phyloP scores from a whole-genome alignment of 1,140 invertebrate genomes.

The Euura lappo region DNA sequence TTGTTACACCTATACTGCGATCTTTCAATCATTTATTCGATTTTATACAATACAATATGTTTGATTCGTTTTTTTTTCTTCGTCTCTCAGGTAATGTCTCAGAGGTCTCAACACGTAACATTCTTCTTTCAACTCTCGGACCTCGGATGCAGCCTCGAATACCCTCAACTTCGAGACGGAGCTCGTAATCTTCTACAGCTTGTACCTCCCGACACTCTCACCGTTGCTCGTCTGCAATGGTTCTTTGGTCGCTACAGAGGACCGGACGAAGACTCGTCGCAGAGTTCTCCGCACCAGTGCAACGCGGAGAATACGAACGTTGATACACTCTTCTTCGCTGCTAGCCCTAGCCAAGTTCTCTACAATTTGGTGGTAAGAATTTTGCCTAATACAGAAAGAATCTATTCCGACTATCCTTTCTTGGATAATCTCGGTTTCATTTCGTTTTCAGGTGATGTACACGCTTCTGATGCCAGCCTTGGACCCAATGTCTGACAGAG shows the following conservation, averaged over 20 bases:
- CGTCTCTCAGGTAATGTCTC: constrained; percentile 73
- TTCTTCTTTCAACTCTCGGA: constrained; percentile 93
- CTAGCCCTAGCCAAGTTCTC: constrained; percentile 78
- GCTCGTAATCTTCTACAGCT: constrained; percentile 87
- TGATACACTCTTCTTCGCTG: constrained; percentile 76
- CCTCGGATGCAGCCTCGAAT: constrained; percentile 81
- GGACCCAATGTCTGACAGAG: constrained; percentile 81
- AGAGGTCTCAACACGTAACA: constrained; percentile 79
- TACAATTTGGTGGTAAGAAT: constrained; percentile 71
- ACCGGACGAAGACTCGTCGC: constrained; percentile 42
- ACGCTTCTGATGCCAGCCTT: constrained; percentile 90
- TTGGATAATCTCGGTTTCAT: constrained; percentile 3
- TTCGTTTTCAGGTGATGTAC: constrained; percentile 78
- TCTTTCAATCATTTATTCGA: constrained; percentile 26
- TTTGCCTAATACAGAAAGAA: not conserved
- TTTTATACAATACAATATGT: constrained; percentile 29
- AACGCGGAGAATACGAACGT: constrained; percentile 64
- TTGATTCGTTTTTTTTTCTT: constrained; percentile 18
- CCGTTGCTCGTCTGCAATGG: constrained; percentile 70
- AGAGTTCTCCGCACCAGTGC: constrained; percentile 39
- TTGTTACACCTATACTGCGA: constrained; percentile 4
- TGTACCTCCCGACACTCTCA: constrained; percentile 85
- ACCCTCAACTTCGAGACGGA: constrained; percentile 82
- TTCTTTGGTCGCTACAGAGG: constrained; percentile 58
- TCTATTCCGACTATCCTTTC: not conserved